A percentile compares a stretch with the other conserved stretches of the same genome.
Evolutionary conservation across 2,113 vertebrate species (phyloP).

Genomic region (Rissa tridactyla): DNA sequence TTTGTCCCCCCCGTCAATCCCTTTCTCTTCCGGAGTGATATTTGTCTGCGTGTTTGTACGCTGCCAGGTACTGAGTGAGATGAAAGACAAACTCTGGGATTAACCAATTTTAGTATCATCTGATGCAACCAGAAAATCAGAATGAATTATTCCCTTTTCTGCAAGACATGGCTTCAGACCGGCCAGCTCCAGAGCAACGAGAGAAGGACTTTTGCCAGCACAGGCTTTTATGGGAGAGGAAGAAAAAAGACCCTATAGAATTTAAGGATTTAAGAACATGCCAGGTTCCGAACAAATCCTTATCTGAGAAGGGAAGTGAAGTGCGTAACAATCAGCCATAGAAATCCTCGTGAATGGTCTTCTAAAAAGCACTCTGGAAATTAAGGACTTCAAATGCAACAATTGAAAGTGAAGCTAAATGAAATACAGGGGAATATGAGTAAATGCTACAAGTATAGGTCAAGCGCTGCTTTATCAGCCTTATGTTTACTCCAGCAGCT

Average conservation of each 20-base stretch:
- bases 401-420: slow-evolving; percentile 46
- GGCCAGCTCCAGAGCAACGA: neutral
- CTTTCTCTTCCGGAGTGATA: neutral
- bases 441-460: slow-evolving; percentile 26
- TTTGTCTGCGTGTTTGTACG: neutral
- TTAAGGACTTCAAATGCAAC: slow-evolving; percentile 19
- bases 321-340: neutral
- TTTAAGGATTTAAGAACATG: neutral
- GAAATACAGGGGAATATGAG: slow-evolving; percentile 10
- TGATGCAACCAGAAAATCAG: slow-evolving; percentile 8
- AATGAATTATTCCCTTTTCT: slow-evolving; percentile 1
- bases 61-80: neutral
- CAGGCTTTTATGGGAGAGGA: neutral
- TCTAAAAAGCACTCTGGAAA: neutral
- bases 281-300: neutral
- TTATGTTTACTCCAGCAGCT: slow-evolving; percentile 38
- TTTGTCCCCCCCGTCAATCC: neutral
- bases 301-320: neutral
- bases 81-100: neutral
- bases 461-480: slow-evolving; percentile 23
- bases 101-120: neutral
- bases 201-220: neutral
- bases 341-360: slow-evolving; percentile 24
- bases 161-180: neutral
- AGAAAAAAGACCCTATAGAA: neutral